Evolutionary conservation across 2,797 vertebrate genomes (phyloP).

Genomic region (Brachymystax lenok): DNA sequence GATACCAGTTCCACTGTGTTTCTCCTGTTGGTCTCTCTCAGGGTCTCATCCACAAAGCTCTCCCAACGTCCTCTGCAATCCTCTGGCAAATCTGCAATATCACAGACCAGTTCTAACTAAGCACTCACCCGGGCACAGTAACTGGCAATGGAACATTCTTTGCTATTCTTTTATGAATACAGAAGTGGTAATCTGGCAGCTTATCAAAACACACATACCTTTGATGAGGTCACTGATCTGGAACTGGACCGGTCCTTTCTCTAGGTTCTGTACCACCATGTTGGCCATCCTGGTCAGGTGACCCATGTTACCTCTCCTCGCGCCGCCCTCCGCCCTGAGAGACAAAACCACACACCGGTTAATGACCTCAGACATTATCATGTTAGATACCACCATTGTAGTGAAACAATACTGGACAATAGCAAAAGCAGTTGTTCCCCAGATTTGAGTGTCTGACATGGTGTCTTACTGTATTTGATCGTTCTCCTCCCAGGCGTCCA

Average conservation of each 20-base stretch:
- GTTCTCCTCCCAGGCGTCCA: conserved; percentile 97
- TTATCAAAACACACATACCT: conserved; percentile 71
- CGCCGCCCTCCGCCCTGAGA: conserved; percentile 87
- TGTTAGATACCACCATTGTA: background rate
- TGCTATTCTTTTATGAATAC: too few relatives aligned
- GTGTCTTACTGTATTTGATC: conserved; percentile 91
- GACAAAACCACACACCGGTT: conserved; percentile 9
- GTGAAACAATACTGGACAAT: background rate
- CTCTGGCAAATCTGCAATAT: conserved; percentile 85
- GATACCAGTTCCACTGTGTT: conserved; percentile 88
- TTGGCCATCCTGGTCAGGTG: conserved; percentile 97
- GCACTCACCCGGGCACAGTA: background rate
- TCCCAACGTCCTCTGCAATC: conserved; percentile 97
- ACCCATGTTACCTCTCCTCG: conserved; percentile 95
- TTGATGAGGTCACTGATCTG: conserved; percentile 88
- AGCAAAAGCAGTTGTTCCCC: background rate
- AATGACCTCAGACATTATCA: background rate
- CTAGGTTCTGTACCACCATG: conserved; percentile 91
- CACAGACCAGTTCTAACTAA: background rate
- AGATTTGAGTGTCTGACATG: background rate
- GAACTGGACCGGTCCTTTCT: conserved; percentile 87
- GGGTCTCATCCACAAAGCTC: conserved; percentile 92
- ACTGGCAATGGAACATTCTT: background rate
- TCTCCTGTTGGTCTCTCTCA: conserved; percentile 91
- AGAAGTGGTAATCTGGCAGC: background rate